A percentile compares a stretch with the other conserved stretches of the same genome.
Evolutionary conservation across 2,797 vertebrate genomes (phyloP).

Genomic region (Scomberomorus guttatus): DNA sequence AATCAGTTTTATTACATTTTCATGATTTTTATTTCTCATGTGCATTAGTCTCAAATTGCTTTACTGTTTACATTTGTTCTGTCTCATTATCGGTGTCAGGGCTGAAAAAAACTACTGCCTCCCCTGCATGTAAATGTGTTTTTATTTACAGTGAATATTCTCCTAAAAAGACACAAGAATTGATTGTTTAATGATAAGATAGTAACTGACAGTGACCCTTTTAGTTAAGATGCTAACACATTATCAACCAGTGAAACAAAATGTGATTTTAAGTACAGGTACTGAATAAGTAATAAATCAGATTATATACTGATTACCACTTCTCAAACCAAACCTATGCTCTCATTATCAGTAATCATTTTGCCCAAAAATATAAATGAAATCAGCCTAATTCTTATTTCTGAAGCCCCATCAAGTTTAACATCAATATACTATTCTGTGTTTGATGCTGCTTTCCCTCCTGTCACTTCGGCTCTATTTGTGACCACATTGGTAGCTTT

Average conservation of each 20-base stretch:
- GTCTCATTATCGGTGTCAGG: not conserved
- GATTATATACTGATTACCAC: not conserved
- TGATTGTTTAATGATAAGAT: not conserved
- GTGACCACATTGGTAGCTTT: conserved; percentile 21
- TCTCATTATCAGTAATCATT: too few relatives aligned
- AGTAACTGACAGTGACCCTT: not conserved
- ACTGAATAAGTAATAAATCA: not conserved
- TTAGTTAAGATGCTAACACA: not conserved
- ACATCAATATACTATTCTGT: not conserved
- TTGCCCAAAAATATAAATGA: not conserved
- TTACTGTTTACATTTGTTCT: too few relatives aligned
- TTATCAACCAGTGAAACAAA: not conserved
- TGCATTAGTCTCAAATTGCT: too few relatives aligned
- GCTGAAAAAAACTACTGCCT: not conserved
- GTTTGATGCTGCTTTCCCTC: not conserved
- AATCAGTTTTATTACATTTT: too few relatives aligned
- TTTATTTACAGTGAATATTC: not conserved
- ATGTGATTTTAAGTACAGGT: not conserved
- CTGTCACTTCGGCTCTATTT: not conserved
- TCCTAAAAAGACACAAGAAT: not conserved
- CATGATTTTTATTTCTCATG: too few relatives aligned
- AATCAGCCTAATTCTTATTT: not conserved
- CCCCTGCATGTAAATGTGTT: not conserved
- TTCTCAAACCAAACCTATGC: too few relatives aligned
- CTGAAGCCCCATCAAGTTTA: not conserved